These are phyloP conservation scores for Pararge aegeria DNA, from an alignment of 1,140 invertebrate species.

Conservation along the genomic window DNA sequence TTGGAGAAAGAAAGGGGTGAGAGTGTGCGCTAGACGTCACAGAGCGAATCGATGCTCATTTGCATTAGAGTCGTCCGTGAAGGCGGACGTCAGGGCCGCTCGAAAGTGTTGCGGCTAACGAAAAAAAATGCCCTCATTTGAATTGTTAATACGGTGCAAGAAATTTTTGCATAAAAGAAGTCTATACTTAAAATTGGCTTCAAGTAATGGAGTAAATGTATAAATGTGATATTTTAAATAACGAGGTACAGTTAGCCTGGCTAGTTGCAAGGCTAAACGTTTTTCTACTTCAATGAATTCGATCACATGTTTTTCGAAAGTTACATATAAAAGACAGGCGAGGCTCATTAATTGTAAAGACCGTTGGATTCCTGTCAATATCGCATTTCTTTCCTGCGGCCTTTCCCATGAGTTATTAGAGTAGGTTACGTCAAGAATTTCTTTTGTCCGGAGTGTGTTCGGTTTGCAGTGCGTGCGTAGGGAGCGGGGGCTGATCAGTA, in stretches of 20 bases:
- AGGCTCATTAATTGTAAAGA: constrained; percentile 28
- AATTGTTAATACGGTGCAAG: constrained; percentile 72
- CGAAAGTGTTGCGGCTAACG: constrained; percentile 65
- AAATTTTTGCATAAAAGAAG: constrained; percentile 65
- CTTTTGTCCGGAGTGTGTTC: constrained; percentile 48
- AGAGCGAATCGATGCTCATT: constrained; percentile 72
- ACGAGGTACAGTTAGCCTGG: neutral
- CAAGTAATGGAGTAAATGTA: constrained; percentile 52
- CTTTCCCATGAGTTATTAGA: constrained; percentile 48
- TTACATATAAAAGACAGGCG: neutral
- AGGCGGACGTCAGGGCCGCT: constrained; percentile 67
- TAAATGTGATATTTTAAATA: constrained; percentile 26
- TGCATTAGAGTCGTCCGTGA: constrained; percentile 64
- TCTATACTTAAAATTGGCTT: constrained; percentile 60
- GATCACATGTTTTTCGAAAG: neutral
- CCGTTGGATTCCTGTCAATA: constrained; percentile 39
- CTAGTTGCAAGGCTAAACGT: neutral
- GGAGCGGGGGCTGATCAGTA: constrained; percentile 57
- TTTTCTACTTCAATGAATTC: constrained; percentile 3
- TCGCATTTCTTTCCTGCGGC: constrained; percentile 37
- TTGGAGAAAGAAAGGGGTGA: constrained; percentile 73
- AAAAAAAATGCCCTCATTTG: constrained; percentile 69
- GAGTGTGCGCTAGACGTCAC: constrained; percentile 69
- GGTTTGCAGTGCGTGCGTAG: constrained; percentile 54
- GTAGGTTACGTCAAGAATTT: constrained; percentile 46